phyloP scores from a whole-genome alignment of 2,113 vertebrate genomes.

The Anhinga anhinga region DNA sequence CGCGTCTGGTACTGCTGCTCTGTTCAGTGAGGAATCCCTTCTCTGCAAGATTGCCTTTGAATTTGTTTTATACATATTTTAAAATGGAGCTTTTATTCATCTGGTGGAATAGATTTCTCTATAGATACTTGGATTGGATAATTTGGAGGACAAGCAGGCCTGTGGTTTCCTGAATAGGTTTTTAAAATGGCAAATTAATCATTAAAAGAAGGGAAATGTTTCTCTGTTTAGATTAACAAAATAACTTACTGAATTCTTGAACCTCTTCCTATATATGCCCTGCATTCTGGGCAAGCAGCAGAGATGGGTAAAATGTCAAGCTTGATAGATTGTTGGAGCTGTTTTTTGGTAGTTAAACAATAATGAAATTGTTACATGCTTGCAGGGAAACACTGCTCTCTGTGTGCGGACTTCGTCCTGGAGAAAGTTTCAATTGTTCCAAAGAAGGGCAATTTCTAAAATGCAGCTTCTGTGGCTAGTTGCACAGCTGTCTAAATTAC shows the following conservation, averaged over 20 bases:
- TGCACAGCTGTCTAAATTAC: constrained; percentile 55
- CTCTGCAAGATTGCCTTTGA: not conserved
- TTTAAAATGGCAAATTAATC: not conserved
- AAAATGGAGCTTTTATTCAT: constrained; percentile 9
- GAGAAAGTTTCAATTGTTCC: constrained; percentile 68
- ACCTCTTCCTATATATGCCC: not conserved
- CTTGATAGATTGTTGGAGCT: constrained; percentile 64
- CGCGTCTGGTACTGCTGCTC: not conserved
- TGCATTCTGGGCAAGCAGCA: constrained; percentile 5
- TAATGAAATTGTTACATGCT: constrained; percentile 64
- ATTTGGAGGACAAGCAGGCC: not conserved
- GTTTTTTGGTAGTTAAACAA: constrained; percentile 68
- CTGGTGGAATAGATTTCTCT: not conserved
- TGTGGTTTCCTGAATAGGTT: not conserved
- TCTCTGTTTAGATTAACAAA: constrained; percentile 3
- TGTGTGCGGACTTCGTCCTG: constrained; percentile 57
- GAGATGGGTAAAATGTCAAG: constrained; percentile 37
- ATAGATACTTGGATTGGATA: not conserved
- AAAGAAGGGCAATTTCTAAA: constrained; percentile 16
- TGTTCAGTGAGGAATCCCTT: not conserved
- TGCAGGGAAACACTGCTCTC: constrained; percentile 59
- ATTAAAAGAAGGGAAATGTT: not conserved
- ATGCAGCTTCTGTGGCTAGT: constrained; percentile 50
- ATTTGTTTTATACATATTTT: not conserved
- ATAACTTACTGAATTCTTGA: not conserved